phyloP scores from a whole-genome alignment of 2,113 vertebrate species.

The Callaeas wilsoni region DNA sequence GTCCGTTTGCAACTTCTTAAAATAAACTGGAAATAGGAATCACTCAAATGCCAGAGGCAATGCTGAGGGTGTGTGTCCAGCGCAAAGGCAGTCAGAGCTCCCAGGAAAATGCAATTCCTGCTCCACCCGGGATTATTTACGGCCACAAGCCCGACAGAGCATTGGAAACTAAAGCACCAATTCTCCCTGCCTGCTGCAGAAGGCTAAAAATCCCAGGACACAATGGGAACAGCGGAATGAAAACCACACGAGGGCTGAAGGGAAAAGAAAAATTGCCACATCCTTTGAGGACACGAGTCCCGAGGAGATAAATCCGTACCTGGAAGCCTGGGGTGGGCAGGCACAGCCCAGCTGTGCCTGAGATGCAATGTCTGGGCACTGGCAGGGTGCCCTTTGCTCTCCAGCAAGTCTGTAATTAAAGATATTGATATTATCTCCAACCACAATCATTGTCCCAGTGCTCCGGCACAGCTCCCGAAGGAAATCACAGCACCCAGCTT shows the following conservation, averaged over 20 bases:
- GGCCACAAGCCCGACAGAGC: neutral
- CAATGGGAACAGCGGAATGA: neutral
- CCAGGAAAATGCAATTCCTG: neutral
- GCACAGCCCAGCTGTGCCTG: neutral
- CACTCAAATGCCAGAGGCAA: neutral
- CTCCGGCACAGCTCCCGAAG: neutral
- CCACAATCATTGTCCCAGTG: neutral
- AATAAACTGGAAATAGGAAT: neutral
- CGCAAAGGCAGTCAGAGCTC: neutral
- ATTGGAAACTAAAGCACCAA: neutral
- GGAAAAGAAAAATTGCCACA: neutral
- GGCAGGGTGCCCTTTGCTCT: neutral
- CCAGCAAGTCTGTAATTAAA: constrained; percentile 19
- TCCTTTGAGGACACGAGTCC: neutral
- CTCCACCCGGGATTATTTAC: neutral
- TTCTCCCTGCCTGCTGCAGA: neutral
- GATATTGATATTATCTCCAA: neutral
- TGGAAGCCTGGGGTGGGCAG: neutral
- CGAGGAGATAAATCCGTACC: neutral
- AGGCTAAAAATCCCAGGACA: neutral
- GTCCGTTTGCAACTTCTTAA: neutral
- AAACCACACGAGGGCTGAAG: neutral
- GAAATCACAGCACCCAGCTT: neutral
- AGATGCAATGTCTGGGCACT: neutral
- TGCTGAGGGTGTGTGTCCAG: neutral